Base-by-base conservation (phyloP, 2,797 vertebrate genomes). In the Halcyon leucocephala region DNA sequence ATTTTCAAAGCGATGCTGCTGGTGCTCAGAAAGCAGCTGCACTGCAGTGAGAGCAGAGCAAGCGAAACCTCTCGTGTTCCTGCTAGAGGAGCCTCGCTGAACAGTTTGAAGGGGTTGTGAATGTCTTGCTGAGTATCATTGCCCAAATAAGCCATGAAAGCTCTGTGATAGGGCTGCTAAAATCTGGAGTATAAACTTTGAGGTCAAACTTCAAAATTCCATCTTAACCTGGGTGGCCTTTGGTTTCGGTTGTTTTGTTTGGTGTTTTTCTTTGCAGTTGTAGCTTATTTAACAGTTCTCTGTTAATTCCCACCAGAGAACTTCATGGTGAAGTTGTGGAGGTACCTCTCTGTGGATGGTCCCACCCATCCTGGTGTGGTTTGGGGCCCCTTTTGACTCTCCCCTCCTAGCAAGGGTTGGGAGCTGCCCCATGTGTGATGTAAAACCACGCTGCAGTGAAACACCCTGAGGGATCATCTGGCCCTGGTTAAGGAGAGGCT, bases 161-260 rank as follows among this genome's bases (percentile, higher is more conserved):
- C 60, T 55, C 72, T 66, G 73, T 12, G 42, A 20, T 37, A 12
- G 4, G 37, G 16, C 48, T 77, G 10, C 46, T 49, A 4, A 72
- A 51, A 62, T 52, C 33, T n/a, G 41, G 70, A 72, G 44, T 19
- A 7, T 57, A 84, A 89, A 65, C n/a, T 71, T 42, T 74, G 91
- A 92, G 91, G 81, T 84, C 66, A 57, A 14, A 28, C 62, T 67
- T 29, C 3, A 57, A 14, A 66, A 64, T 79, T 86, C 66, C 58
- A 4, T 28, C 54, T 89, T 33, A 72, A 72, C 82, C 79, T 82
- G 93, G 84, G 85, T 96, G 93, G 71, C 82, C 90, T 83, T 64
- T 24, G 57, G 61, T 3, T 44, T 88, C 15, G 48, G 35, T 58
- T n/a, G 10, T 5, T 54, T 64, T 46, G 42, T 25, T 74, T 41